phyloP scores from a whole-genome alignment of 2,113 vertebrate genomes.

The Tretioscincus oriximinensis region DNA sequence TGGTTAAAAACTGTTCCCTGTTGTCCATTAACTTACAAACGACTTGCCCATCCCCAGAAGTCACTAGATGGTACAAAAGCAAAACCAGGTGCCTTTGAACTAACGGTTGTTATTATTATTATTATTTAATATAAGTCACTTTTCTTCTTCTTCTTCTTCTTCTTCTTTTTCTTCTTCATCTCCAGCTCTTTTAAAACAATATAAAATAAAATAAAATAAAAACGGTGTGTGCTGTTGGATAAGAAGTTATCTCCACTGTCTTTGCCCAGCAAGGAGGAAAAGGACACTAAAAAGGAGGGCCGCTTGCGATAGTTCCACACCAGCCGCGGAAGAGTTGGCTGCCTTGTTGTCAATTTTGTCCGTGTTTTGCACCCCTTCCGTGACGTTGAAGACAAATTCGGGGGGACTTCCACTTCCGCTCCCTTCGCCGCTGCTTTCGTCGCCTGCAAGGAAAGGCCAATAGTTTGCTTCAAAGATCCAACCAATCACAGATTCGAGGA shows the following conservation, averaged over 20 bases:
- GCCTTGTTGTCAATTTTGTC: constrained; percentile 58
- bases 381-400: constrained; percentile 83
- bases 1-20: constrained; percentile 79
- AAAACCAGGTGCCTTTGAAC: constrained; percentile 75
- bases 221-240: not conserved
- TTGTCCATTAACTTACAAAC: constrained; percentile 79
- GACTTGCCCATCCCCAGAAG: constrained; percentile 53
- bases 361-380: constrained; percentile 62
- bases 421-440: constrained; percentile 85
- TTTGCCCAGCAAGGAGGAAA: constrained; percentile 70
- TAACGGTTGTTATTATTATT: constrained; percentile 33
- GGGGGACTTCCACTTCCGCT: constrained; percentile 83
- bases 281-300: constrained; percentile 60
- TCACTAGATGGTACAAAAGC: constrained; percentile 79
- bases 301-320: constrained; percentile 53
- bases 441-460: constrained; percentile 68
- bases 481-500: rapidly evolving
- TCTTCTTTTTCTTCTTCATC: not conserved
- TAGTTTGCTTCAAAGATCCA: rapidly evolving
- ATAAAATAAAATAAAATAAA: not conserved
- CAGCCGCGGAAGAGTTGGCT: constrained; percentile 33
- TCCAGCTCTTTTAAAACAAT: not conserved
- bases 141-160: not conserved
- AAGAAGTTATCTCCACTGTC: constrained; percentile 81
- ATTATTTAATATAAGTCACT: constrained; percentile 60